Conservation (phyloP, 2,113 vertebrate species). For the Aldabrachelys gigantea region DNA sequence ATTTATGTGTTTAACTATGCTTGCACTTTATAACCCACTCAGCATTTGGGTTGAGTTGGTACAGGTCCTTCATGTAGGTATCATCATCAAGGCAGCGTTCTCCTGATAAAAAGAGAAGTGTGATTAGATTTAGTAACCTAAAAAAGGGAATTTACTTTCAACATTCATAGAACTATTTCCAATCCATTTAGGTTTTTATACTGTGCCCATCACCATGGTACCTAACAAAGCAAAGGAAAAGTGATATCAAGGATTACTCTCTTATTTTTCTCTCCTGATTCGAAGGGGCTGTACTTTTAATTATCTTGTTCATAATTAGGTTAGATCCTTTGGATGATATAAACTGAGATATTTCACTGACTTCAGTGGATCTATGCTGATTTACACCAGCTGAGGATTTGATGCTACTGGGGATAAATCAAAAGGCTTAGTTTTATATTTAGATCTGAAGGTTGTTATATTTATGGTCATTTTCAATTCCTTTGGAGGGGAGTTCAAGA, state of each 20-base stretch:
- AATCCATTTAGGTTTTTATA: background rate
- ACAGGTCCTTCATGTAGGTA: constrained; percentile 94
- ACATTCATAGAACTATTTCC: background rate
- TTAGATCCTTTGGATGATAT: background rate
- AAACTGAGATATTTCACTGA: background rate
- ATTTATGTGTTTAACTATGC: constrained; percentile 52
- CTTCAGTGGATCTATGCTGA: background rate
- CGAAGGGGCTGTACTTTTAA: background rate
- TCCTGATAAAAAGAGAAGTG: constrained; percentile 73
- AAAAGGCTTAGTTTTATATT: background rate
- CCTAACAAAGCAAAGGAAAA: background rate
- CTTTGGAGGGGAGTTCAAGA: background rate
- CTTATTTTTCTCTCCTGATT: background rate
- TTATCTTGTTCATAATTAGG: background rate
- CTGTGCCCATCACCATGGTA: background rate
- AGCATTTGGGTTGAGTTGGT: constrained; percentile 92
- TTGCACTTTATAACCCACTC: constrained; percentile 94
- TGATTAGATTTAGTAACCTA: background rate
- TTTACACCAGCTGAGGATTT: background rate
- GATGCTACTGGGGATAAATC: background rate
- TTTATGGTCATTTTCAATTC: background rate
- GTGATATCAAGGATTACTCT: background rate
- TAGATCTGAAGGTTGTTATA: background rate
- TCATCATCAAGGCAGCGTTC: constrained; percentile 92
- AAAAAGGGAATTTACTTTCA: background rate